A percentile compares a stretch with the other conserved stretches of the same genome.
These are phyloP conservation scores for Ophion costatus DNA, from an alignment of 2,888 invertebrate species.

Conservation along the genomic window DNA sequence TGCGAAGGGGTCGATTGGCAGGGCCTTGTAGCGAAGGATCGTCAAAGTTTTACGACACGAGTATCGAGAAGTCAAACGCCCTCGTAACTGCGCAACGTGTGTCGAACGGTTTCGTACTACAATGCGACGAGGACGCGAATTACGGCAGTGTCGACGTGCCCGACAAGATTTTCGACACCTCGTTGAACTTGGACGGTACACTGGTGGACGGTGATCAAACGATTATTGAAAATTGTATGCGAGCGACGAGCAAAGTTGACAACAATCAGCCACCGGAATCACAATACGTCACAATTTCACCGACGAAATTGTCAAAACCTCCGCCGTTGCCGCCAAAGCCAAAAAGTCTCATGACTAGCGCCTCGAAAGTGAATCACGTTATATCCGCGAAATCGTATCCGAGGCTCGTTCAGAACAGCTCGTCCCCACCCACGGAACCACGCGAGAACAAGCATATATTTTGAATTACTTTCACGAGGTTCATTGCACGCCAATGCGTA, in stretches of 20 bases:
- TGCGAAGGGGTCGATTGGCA: constrained; percentile 80
- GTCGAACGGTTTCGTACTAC: constrained; percentile 64
- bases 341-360: constrained; percentile 87
- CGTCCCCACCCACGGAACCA: constrained; percentile 71
- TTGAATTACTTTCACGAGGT: constrained; percentile 46
- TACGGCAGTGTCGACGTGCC: constrained; percentile 59
- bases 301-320: constrained; percentile 84
- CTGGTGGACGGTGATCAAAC: constrained; percentile 79
- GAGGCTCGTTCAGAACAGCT: constrained; percentile 72
- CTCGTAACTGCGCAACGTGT: constrained; percentile 48
- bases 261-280: constrained; percentile 67
- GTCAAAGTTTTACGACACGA: constrained; percentile 80
- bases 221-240: constrained; percentile 77
- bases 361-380: constrained; percentile 76
- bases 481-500: constrained; percentile 28
- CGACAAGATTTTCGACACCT: constrained; percentile 74
- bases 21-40: constrained; percentile 77
- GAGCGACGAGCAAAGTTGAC: constrained; percentile 60
- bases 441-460: constrained; percentile 74
- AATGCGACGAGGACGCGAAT: constrained; percentile 67
- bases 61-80: constrained; percentile 73
- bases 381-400: constrained; percentile 77
- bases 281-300: constrained; percentile 68
- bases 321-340: constrained; percentile 91
- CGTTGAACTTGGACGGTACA: constrained; percentile 76